Conservation (phyloP, 1,140 invertebrate species). For the Macrosteles quadrilineatus region DNA sequence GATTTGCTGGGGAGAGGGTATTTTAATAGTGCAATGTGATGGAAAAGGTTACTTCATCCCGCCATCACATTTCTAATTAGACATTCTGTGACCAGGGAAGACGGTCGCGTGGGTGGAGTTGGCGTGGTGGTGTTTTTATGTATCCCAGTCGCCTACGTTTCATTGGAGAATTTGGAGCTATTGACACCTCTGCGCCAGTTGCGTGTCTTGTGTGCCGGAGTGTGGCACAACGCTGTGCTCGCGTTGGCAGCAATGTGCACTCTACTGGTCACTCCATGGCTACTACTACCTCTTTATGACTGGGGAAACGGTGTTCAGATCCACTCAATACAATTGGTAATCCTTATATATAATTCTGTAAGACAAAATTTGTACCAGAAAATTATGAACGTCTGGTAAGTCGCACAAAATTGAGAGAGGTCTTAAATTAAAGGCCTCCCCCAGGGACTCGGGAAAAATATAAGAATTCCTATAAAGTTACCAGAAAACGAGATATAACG, state of each 20-base stretch:
- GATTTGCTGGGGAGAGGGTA: too few relatives aligned
- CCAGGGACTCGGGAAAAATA: too few relatives aligned
- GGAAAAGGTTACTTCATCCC: too few relatives aligned
- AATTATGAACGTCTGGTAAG: too few relatives aligned
- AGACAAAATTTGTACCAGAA: too few relatives aligned
- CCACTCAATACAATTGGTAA: slow-evolving; percentile 63
- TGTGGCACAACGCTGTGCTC: slow-evolving; percentile 94
- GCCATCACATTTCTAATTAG: too few relatives aligned
- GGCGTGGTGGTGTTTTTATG: slow-evolving; percentile 71
- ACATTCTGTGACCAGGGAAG: slow-evolving; percentile 64
- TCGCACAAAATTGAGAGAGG: too few relatives aligned
- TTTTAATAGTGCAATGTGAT: too few relatives aligned
- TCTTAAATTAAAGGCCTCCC: too few relatives aligned
- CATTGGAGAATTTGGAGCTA: slow-evolving; percentile 67
- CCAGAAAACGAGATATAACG: too few relatives aligned
- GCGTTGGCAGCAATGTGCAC: slow-evolving; percentile 71
- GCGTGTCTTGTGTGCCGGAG: slow-evolving; percentile 86
- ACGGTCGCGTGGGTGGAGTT: slow-evolving; percentile 71
- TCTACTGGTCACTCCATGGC: slow-evolving; percentile 66
- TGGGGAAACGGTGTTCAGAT: slow-evolving; percentile 74
- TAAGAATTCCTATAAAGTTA: too few relatives aligned
- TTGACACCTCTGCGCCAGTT: slow-evolving; percentile 73
- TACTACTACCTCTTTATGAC: slow-evolving; percentile 76
- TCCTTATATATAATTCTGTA: too few relatives aligned
- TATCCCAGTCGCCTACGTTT: slow-evolving; percentile 76